Conservation (phyloP, 1,140 invertebrate species). For the Drosophila gunungcola region DNA sequence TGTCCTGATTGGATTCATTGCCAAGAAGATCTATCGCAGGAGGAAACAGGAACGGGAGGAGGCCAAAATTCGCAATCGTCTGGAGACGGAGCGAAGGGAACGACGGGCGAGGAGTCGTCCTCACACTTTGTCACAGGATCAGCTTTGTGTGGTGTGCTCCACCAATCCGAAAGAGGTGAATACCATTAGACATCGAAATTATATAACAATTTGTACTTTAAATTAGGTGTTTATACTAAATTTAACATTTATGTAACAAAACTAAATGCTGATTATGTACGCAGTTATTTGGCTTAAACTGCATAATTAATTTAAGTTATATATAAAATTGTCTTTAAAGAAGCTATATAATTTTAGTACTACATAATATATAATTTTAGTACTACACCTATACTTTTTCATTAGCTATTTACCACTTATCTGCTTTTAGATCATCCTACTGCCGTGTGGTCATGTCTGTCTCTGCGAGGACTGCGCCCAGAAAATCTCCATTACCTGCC, state of each 20-base stretch:
- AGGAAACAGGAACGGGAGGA: slow-evolving; percentile 86
- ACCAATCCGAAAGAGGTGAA: slow-evolving; percentile 90
- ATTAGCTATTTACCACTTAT: background rate
- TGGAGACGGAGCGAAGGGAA: slow-evolving; percentile 88
- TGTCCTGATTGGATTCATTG: slow-evolving; percentile 87
- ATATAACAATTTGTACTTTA: too few species aligned
- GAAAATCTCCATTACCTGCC: slow-evolving; percentile 88
- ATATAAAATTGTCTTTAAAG: too few species aligned
- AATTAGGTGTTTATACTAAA: too few species aligned
- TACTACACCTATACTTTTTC: background rate
- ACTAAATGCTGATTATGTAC: too few species aligned
- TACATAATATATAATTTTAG: too few species aligned
- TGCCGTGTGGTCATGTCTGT: slow-evolving; percentile 93
- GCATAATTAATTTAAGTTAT: too few species aligned
- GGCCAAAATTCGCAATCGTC: slow-evolving; percentile 86
- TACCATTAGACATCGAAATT: too few species aligned
- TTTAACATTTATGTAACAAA: too few species aligned
- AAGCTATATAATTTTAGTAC: too few species aligned
- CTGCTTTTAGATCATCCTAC: slow-evolving; percentile 89
- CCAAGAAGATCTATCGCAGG: slow-evolving; percentile 87
- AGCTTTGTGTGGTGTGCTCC: slow-evolving; percentile 91
- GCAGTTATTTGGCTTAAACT: too few species aligned
- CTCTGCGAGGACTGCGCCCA: slow-evolving; percentile 92
- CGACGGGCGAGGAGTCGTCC: slow-evolving; percentile 88
- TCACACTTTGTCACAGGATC: slow-evolving; percentile 87